Evolutionary conservation across 1,140 invertebrate species (phyloP), one percentile per base, ranked within the genome.

Genomic region (Radopholus similis): DNA sequence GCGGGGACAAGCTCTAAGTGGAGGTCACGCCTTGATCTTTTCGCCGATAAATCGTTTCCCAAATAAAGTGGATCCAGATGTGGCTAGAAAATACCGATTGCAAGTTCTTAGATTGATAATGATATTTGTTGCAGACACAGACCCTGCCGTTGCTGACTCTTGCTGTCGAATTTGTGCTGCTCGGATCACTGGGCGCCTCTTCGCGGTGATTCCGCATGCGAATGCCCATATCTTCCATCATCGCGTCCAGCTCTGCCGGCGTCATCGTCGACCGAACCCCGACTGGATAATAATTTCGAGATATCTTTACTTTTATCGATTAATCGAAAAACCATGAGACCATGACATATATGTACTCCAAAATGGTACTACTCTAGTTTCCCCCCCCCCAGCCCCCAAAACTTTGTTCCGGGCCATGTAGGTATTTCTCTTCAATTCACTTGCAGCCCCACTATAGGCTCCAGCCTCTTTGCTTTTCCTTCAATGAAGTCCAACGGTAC

Each of bases 191-290:
- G 1, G 59, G 59, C 6, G 59, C 59, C 21, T 62, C 59, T 18
- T 62, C 59, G 11, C 59, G 42, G 30, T 51, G 23, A 40, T 32
- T 42, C 11, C 40, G 42, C 26, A 40, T 32, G 21, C 47, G 40
- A 62, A 62, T 62, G 18, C 59, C 59, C 42, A 62, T 18, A 42
- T 49, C 49, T n/a, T 35, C 59, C 38, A 62, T 32, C 59, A 62
- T 62, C n/a, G 59, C 59, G 28, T 40, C 49, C 18, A 62, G 40
- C 59, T 62, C 59, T 21, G 59, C 59, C 30, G 59, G 59, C 18
- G 59, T 62, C 59, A 62, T 62, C 1, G 59, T 62, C n/a, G 15
- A 18, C 2, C 59, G 30, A 21, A 23, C 23, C 2, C 32, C 8
- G 2, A 42, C 49, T 62, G 18, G 18, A 62, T 11, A 4, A 28